Base-by-base conservation (phyloP, 2,113 vertebrate genomes). In the Platichthys stellatus region DNA sequence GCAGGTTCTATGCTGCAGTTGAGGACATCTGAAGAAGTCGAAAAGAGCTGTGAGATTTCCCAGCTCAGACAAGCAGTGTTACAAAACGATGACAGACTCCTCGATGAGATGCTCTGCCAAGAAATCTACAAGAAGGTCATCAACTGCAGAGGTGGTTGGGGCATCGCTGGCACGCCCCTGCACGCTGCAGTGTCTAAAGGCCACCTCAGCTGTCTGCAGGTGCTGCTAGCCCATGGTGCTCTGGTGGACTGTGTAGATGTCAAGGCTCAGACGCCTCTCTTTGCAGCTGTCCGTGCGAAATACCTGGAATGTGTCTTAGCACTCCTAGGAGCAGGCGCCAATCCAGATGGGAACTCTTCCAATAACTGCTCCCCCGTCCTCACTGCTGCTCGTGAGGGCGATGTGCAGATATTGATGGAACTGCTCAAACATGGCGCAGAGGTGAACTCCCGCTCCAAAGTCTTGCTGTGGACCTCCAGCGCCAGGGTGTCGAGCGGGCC, bases 301-400 rank as follows among this genome's bases (percentile, higher is more conserved):
- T 93, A 95, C 81, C 75, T 95, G 35, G 91, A 92, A 63, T 95
- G 94, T 18, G 94, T 94, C 2, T 68, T 85, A 17, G 90, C 94
- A 1, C 90, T 95, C 28, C 88, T 95, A 1, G 63, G 83, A 61
- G 94, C 94, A 0, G 94, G 97, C 0, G 97, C 97, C 14, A 90
- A 93, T 86, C 97, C 97, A 15, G 82, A 89, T 0, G 97, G 97
- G n/a, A 98, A 95, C 81, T 71, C 90, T 1, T 92, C 96, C 89
- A 99, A 99, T 90, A 97, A 97, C 85, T 95, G 95, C 82, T 97
- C 97, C 0, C 97, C 97, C 0, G 91, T 98, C 54, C 95, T 99
- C 23, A 96, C 94, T 0, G 96, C 97, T 0, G 96, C 97, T 0
- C 88, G 96, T 21, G 96, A 99, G 1, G 98, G 98, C 0, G 91